Evolutionary conservation across 2,888 invertebrate species (phyloP).

Genomic region (Tenodera sinensis): DNA sequence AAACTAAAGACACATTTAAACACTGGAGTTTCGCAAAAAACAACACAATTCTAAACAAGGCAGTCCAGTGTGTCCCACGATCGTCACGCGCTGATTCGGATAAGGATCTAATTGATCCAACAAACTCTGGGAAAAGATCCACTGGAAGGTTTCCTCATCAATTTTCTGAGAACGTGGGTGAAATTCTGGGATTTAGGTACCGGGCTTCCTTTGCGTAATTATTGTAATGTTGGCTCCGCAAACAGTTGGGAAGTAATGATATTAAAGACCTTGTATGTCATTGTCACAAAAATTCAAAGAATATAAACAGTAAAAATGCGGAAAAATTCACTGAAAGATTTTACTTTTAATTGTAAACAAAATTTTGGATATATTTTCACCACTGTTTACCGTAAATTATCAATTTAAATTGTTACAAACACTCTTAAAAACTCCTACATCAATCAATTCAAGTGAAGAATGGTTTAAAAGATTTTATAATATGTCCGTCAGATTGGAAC

Average conservation of each 20-base stretch:
- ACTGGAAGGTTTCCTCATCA: background rate
- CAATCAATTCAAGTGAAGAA: too few relatives aligned
- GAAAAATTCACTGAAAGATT: too few relatives aligned
- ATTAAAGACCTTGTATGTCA: background rate
- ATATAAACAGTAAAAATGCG: too few relatives aligned
- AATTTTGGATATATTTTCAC: too few relatives aligned
- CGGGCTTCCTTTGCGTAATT: background rate
- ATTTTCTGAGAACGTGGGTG: background rate
- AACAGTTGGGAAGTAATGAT: background rate
- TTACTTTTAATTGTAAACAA: too few relatives aligned
- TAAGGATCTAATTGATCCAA: background rate
- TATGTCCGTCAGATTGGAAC: too few relatives aligned
- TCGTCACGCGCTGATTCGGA: background rate
- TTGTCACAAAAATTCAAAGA: background rate
- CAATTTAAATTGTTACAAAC: too few relatives aligned
- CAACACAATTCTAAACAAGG: background rate
- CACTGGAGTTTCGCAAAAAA: too few relatives aligned
- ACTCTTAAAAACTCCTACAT: too few relatives aligned
- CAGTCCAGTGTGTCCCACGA: background rate
- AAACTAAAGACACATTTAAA: too few relatives aligned
- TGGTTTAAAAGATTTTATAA: too few relatives aligned
- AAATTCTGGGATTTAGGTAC: background rate
- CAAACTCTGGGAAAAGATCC: background rate
- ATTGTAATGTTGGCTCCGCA: background rate
- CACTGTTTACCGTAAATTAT: too few relatives aligned